phyloP scores from a whole-genome alignment of 2,113 vertebrate genomes.

The Lampris incognitus region DNA sequence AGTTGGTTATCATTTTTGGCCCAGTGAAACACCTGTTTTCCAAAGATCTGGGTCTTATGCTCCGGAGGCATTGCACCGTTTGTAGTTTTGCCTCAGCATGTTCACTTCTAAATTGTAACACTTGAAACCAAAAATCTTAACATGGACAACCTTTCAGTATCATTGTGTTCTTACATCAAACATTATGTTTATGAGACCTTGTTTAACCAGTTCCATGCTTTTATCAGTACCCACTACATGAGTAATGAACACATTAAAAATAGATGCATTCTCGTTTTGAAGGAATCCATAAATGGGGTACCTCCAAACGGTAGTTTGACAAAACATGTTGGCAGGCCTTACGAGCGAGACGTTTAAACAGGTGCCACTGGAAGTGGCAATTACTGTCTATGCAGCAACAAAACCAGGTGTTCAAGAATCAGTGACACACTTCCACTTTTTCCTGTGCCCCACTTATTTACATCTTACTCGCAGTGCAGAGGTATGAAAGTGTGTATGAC shows the following conservation, averaged over 20 bases:
- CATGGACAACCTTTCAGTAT: too few species aligned
- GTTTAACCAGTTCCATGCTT: too few species aligned
- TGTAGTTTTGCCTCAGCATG: constrained; percentile 15
- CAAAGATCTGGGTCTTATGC: neutral
- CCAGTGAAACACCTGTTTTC: constrained; percentile 56
- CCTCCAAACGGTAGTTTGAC: neutral
- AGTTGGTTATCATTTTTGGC: constrained; percentile 27
- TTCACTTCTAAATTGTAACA: neutral
- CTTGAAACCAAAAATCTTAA: neutral
- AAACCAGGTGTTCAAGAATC: constrained; percentile 51
- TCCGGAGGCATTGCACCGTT: neutral
- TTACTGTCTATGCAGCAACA: constrained; percentile 17
- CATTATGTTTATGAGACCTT: too few species aligned
- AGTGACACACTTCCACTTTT: neutral
- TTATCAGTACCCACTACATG: too few species aligned
- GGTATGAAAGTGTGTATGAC: neutral
- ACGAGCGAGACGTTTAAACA: constrained; percentile 15
- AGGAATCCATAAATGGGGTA: neutral
- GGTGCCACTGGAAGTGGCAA: constrained; percentile 19
- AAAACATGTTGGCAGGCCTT: constrained; percentile 13
- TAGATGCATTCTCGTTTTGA: neutral
- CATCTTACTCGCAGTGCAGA: too few species aligned
- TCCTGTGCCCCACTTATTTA: too few species aligned
- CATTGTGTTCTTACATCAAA: too few species aligned
- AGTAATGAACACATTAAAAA: too few species aligned